These are phyloP conservation scores for Crenichthys baileyi DNA, from an alignment of 2,797 vertebrate species.

Conservation along the genomic window DNA sequence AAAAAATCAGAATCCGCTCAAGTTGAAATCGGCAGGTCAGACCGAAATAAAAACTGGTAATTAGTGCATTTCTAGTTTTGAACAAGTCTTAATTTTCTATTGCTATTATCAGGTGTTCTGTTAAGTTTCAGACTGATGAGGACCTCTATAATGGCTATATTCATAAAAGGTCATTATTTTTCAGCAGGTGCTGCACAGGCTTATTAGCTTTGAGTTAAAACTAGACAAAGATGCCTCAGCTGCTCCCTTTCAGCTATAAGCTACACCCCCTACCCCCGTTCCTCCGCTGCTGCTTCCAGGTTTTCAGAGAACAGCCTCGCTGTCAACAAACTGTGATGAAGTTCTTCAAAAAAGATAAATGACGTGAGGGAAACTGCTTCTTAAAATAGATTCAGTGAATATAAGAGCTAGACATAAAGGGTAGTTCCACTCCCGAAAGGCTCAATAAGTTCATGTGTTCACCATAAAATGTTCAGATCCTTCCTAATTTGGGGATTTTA, in stretches of 20 bases:
- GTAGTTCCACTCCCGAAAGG: neutral
- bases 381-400: constrained; percentile 35
- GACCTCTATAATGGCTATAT: constrained; percentile 21
- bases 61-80: neutral
- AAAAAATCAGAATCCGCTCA: neutral
- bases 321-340: constrained; percentile 38
- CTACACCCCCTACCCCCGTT: constrained; percentile 85
- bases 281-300: constrained; percentile 87
- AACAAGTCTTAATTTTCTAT: neutral
- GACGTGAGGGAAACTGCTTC: constrained; percentile 45
- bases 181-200: constrained; percentile 56
- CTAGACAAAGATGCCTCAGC: constrained; percentile 71
- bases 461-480: constrained; percentile 22
- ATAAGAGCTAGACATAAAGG: neutral
- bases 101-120: neutral
- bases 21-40: neutral
- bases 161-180: constrained; percentile 20
- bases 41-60: neutral
- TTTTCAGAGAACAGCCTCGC: neutral
- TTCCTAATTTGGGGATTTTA: constrained; percentile 16
- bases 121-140: neutral
- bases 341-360: constrained; percentile 1
- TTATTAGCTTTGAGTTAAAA: constrained; percentile 58
- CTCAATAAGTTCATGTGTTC: constrained; percentile 26
- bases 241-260: constrained; percentile 57